phyloP scores from a whole-genome alignment of 2,113 vertebrate species.

The Pelvicachromis taeniatus region DNA sequence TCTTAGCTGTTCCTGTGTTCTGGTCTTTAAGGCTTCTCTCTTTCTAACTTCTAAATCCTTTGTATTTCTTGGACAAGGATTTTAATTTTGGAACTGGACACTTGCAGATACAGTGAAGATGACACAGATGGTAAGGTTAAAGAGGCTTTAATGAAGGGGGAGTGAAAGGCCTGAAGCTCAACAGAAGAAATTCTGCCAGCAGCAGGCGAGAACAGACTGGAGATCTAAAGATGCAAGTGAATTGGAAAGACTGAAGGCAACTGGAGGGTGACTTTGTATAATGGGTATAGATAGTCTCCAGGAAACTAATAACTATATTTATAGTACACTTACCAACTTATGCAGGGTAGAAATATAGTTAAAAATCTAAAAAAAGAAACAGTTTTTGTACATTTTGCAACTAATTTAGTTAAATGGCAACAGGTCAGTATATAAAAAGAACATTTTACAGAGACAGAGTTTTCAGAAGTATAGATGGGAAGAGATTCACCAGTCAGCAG shows the following conservation, averaged over 20 bases:
- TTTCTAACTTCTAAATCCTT: background rate
- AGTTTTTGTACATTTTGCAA: background rate
- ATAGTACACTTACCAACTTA: background rate
- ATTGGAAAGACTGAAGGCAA: background rate
- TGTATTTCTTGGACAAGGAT: background rate
- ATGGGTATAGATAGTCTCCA: background rate
- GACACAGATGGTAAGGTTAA: conserved; percentile 3
- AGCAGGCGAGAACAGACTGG: background rate
- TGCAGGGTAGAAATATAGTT: background rate
- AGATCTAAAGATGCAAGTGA: background rate
- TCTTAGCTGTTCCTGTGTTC: background rate
- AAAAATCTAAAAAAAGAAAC: background rate
- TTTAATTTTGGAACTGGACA: background rate
- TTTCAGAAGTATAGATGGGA: background rate
- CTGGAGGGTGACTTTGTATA: background rate
- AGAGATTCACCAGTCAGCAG: background rate
- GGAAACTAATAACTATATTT: background rate
- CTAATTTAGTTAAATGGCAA: background rate
- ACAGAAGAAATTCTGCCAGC: background rate
- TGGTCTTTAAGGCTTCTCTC: background rate
- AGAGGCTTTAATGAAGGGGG: conserved; percentile 1
- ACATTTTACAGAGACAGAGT: background rate
- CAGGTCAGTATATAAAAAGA: background rate
- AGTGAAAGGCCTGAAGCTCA: background rate
- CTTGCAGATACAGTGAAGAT: background rate